Conservation (phyloP, 1,140 invertebrate species). For the Frieseomelitta varia region DNA sequence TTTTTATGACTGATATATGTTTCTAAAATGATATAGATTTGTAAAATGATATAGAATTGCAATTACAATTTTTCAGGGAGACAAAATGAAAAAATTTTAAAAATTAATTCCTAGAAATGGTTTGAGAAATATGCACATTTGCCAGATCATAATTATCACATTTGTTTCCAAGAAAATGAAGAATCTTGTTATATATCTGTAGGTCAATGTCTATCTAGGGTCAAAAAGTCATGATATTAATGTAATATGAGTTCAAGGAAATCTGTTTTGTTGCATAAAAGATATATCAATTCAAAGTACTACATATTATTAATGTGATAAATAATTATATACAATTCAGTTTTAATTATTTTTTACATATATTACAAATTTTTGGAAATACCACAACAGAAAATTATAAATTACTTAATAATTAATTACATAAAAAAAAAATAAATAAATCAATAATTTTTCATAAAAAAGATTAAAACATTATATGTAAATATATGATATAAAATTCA, state of each 20-base stretch:
- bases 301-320: neutral
- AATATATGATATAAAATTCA: neutral
- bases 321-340: neutral
- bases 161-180: conserved; percentile 57
- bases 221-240: conserved; percentile 59
- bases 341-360: neutral
- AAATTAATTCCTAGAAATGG: neutral
- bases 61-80: neutral
- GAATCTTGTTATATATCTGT: conserved; percentile 58
- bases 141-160: conserved; percentile 19
- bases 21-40: neutral
- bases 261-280: conserved; percentile 32
- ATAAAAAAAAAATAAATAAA: neutral
- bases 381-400: neutral
- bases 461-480: neutral
- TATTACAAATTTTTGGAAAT: neutral
- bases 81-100: neutral
- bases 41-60: neutral
- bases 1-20: neutral
- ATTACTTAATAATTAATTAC: neutral
- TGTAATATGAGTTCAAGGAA: conserved; percentile 47
- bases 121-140: neutral
- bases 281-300: conserved; percentile 10
- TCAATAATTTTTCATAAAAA: neutral
- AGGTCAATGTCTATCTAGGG: conserved; percentile 70